A percentile compares a stretch with the other conserved stretches of the same genome.
Evolutionary conservation across 1,140 invertebrate species (phyloP).

Genomic region (Zaprionus tsacasi): DNA sequence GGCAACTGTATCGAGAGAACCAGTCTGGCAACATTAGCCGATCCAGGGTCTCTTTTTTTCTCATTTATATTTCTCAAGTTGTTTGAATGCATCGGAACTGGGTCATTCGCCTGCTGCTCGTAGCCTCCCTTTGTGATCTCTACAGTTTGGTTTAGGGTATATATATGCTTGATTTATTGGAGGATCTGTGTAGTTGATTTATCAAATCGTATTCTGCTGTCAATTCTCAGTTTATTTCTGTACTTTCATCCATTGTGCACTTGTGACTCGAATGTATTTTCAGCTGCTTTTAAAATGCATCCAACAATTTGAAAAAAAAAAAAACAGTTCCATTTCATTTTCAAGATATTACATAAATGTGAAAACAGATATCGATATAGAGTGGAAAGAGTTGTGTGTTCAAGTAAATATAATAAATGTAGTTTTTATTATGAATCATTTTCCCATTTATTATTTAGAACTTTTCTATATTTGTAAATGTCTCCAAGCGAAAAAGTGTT

Average conservation of each 20-base stretch:
- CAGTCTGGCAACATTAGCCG: slow-evolving; percentile 29
- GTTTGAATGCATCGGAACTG: slow-evolving; percentile 47
- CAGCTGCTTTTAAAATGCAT: slow-evolving; percentile 26
- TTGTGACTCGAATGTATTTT: slow-evolving; percentile 27
- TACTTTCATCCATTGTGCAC: slow-evolving; percentile 7
- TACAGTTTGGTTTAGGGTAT: slow-evolving; percentile 16
- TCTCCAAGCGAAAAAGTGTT: not conserved
- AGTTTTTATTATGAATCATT: not conserved
- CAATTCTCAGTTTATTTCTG: slow-evolving; percentile 59
- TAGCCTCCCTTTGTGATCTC: slow-evolving; percentile 51
- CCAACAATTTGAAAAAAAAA: not conserved
- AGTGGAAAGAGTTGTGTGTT: not conserved
- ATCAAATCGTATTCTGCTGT: slow-evolving; percentile 54
- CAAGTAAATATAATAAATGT: not conserved
- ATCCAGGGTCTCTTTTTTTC: slow-evolving; percentile 11
- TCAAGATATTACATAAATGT: slow-evolving; percentile 25
- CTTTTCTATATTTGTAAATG: not conserved
- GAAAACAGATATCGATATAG: not conserved
- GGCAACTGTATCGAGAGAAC: slow-evolving; percentile 8
- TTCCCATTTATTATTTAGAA: not conserved
- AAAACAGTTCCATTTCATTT: slow-evolving; percentile 9
- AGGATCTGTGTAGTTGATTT: slow-evolving; percentile 70
- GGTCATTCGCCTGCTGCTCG: slow-evolving; percentile 65
- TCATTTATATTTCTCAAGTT: slow-evolving; percentile 12
- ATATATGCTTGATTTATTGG: slow-evolving; percentile 57